These are phyloP conservation scores for Drosophila mimetica DNA, from an alignment of 2,888 invertebrate species.

Conservation along the genomic window DNA sequence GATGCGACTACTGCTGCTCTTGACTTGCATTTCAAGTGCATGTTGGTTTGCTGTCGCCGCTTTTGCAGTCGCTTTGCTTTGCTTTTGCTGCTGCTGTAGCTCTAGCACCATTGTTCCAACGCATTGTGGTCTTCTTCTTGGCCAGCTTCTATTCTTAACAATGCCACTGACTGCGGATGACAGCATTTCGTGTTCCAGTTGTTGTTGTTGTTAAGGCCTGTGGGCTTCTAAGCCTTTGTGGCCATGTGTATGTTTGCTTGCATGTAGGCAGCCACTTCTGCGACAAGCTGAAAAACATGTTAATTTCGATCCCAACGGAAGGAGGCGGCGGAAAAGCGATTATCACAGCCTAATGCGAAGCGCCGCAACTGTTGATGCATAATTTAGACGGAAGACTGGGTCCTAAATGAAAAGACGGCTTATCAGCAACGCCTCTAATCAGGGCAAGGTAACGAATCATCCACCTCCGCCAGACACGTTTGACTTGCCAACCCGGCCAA, in stretches of 20 bases:
- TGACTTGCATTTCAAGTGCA: constrained; percentile 71
- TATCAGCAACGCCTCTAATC: constrained; percentile 68
- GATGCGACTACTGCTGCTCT: constrained; percentile 51
- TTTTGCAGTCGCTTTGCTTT: too few species aligned
- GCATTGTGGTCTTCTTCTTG: constrained; percentile 27
- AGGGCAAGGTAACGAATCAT: constrained; percentile 42
- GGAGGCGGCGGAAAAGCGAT: constrained; percentile 37
- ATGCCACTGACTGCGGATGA: constrained; percentile 67
- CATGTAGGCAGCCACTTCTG: neutral
- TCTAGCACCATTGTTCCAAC: constrained; percentile 36
- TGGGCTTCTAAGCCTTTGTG: constrained; percentile 8
- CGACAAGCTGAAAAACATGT: constrained; percentile 30
- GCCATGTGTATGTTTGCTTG: neutral
- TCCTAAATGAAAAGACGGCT: constrained; percentile 45
- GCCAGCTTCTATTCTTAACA: constrained; percentile 45
- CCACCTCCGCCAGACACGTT: constrained; percentile 42
- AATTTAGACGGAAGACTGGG: constrained; percentile 48
- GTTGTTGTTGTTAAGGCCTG: constrained; percentile 13
- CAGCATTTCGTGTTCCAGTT: constrained; percentile 56
- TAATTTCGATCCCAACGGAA: constrained; percentile 20
- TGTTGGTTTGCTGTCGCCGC: constrained; percentile 28
- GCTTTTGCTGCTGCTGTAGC: constrained; percentile 2
- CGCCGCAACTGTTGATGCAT: constrained; percentile 55
- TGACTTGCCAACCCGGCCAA: constrained; percentile 45
- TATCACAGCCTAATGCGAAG: constrained; percentile 59